Base-by-base conservation (phyloP, 35 echinoderm and acorn worm genomes). In the Hemicentrotus pulcherrimus region DNA sequence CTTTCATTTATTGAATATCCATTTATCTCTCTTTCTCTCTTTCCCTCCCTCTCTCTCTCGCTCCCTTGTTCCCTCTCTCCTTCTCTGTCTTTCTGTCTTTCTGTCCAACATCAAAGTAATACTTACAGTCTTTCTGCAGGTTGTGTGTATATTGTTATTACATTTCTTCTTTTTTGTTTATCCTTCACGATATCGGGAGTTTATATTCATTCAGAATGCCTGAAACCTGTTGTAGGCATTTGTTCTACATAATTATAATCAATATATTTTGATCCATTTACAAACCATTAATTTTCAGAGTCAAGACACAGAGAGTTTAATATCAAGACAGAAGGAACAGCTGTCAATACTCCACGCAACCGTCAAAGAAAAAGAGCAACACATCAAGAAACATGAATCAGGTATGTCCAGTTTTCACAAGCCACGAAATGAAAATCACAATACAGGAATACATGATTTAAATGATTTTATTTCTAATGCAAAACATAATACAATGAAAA, bases 271-370 rank as follows among this genome's bases (percentile, higher is more conserved):
- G 50, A 15, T 55, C 50, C 50, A 41, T 55, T 10, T 2, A 10
- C 50, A 55, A 14, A 55, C 9, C 46, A 24, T 93, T 58, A 31
- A 46, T 46, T 4, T 93, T 31, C 91, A 93, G 91, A 47, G 9
- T 31, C 91, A 93, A 58, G 91, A 93, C 10, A 31, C 48, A 58
- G 91, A 93, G 48, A 93, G 91, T 93, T 48, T 93, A 58, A 46
- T 47, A 58, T 93, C 91, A 28, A 93, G 91, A 11, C 91, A 93
- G n/a, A 93, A 93, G 46, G 91, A 93, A 48, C 91, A 93, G n/a
- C 91, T 93, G 28, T 31, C 91, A 24, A 93, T 93, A 93, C 91
- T 93, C 14, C 45, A 93, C 11, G 91, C 91, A 9, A 24, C 91
- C 4, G 48, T 93, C 91, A 93, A 93, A 93, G 91, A 93, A 24